Evolutionary conservation across 2,113 vertebrate genomes (phyloP).

Genomic region (Parotia lawesii): DNA sequence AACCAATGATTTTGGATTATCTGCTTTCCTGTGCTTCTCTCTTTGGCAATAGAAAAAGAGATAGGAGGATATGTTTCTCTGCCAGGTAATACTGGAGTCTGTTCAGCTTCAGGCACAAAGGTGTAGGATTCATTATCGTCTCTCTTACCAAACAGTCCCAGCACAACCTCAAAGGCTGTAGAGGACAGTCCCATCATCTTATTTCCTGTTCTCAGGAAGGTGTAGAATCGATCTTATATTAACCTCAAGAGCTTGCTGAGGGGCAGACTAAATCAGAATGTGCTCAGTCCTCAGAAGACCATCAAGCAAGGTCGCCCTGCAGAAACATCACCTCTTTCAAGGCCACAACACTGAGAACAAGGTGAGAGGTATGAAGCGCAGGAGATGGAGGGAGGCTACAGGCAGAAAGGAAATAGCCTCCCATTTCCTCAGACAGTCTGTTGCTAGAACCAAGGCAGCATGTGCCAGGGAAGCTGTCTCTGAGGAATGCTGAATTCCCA

Average conservation of each 20-base stretch:
- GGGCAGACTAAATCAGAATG: not conserved
- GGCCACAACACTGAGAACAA: not conserved
- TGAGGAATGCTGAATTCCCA: not conserved
- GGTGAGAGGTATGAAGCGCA: fast-evolving
- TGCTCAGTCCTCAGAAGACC: not conserved
- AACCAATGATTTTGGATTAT: not conserved
- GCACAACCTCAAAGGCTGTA: not conserved
- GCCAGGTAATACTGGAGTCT: not conserved
- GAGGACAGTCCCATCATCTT: not conserved
- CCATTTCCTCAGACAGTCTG: not conserved
- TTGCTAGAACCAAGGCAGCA: not conserved
- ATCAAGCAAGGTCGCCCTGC: not conserved
- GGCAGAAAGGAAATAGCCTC: not conserved
- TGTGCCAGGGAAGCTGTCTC: not conserved
- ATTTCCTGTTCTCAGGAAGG: not conserved
- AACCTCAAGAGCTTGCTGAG: not conserved
- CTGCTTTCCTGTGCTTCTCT: not conserved
- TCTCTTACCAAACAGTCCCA: not conserved
- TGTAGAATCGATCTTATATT: not conserved
- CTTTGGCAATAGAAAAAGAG: not conserved
- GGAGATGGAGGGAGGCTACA: not conserved
- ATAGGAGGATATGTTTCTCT: not conserved
- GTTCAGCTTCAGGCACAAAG: not conserved
- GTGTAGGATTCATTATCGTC: not conserved
- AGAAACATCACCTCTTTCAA: not conserved